Evolutionary conservation across 92 coral and sea anemone species (phyloP).

Genomic region (Chrysogorgia sp.): DNA sequence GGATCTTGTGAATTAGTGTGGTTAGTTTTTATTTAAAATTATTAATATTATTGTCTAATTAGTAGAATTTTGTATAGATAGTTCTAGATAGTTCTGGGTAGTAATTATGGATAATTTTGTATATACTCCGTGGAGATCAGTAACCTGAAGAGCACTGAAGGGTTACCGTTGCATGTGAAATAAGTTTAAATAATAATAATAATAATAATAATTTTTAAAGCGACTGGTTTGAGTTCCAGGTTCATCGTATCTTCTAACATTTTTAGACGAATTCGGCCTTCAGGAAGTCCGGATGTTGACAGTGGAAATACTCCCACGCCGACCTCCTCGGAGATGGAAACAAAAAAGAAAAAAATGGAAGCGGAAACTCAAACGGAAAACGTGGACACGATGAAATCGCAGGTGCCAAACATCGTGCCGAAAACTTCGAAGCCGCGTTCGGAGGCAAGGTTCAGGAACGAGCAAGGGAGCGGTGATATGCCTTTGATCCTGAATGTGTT

Average conservation of each 20-base stretch:
- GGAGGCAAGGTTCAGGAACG: neutral
- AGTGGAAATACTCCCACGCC: neutral
- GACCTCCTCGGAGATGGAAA: neutral
- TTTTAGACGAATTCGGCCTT: neutral
- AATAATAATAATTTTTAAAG: no score
- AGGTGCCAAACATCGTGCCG: neutral
- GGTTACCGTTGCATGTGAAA: no score
- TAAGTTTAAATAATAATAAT: no score
- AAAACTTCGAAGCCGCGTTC: neutral
- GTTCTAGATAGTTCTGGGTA: no score
- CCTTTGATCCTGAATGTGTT: conserved; percentile 39
- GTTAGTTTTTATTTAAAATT: no score
- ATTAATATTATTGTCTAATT: no score
- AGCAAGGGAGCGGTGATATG: neutral
- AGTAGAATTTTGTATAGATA: no score
- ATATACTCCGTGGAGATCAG: no score
- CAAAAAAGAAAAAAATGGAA: neutral
- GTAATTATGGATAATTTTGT: no score
- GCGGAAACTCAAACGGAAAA: neutral
- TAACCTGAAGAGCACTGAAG: no score
- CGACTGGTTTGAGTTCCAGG: neutral
- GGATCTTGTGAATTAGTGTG: no score
- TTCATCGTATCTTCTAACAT: neutral
- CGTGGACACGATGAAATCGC: neutral
- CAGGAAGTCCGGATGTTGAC: neutral